Base-by-base conservation (phyloP, 1,140 invertebrate species). In the Heliconius eleuchia region DNA sequence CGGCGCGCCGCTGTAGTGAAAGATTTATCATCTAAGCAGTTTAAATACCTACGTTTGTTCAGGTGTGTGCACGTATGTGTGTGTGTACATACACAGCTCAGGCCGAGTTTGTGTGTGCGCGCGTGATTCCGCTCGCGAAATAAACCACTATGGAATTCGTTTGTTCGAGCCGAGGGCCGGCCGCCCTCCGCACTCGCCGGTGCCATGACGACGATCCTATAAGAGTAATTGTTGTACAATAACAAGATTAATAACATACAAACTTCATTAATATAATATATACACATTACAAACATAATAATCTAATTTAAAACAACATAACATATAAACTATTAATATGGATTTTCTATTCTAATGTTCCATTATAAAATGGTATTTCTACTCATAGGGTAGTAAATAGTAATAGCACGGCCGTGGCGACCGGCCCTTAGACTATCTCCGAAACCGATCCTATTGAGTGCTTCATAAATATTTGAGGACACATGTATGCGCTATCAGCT, bases 381-480 rank as follows among this genome's bases (percentile, higher is more conserved):
- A 55, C 55, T 23, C 19, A 23, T 3, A 57, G 42, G 11, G 42
- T 13, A 46, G 42, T 57, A 23, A 9, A 57, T 23, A 23, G 55
- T 23, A 23, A 23, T 6, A 23, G 19, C 4, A 27, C 6, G 9
- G 9, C 9, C 18, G 30, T 23, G 9, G 34, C 34, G 34, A 34
- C n/a, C 27, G 23, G 55, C 77, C 73, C 77, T 19, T 60, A 4
- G 55, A 23, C 77, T 79, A 73, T 16, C 52, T 75, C 52, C 39
- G 79, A 76, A 72, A 76, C 79, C 74, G 79, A 80, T 80, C 46
- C 71, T 76, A 80, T 80, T 76, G 79, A 80, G 79, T 80, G 79
- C 71, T 80, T 80, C 79, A 80, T 80, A 76, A 80, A 80, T 80
- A 80, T 80, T 80, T 80, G 79, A 80, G 74, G 79, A 80, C 79